Evolutionary conservation across 2,888 invertebrate species (phyloP), one percentile per base, ranked within the genome.

Genomic region (Euspilapteryx auroguttella): DNA sequence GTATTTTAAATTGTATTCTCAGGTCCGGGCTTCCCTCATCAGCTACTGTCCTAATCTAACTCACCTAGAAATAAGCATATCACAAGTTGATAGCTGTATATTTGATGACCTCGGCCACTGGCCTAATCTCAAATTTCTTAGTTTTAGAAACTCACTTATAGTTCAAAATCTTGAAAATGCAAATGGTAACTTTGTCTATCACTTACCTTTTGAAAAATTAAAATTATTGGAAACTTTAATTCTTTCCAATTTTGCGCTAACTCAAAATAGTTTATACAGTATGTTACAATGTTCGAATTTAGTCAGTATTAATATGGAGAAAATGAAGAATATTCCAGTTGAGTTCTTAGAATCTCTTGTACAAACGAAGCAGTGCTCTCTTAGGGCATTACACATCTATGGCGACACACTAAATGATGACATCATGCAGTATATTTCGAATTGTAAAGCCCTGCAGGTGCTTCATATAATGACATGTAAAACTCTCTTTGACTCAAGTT

Each of bases 21-120:
- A 76, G 53, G 65, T 77, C 30, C 58, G 77, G 47, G 47, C 63
- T 44, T 73, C 77, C 41, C 45, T 77, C 30, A 71, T 73, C 40
- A 71, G 58, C 37, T 66, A 71, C 44, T 77, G 77, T 38, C 77
- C 77, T 28, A 77, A 77, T 47, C 47, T 77, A 39, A 77, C 76
- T 45, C 69, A 69, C 45, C 44, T 77, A 64, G 77, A 77, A 64
- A 76, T 77, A 55, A 75, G 75, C 43, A 77, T 77, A 56, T 77
- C 77, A 37, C 76, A 75, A 53, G 75, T 77, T 31, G 75, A 76
- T 44, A 69, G 69, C 41, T 69, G 69, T 55, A 77, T 77, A 40
- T 77, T 77, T 54, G 73, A 75, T 45, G 77, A 77, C 44, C 47
- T 77, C 33, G 55, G 61, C 25, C 46, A 64, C 39, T 77, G 77